A percentile compares a stretch with the other conserved stretches of the same genome.
phyloP scores from a whole-genome alignment of 2,113 vertebrate genomes.

The Eulemur macaco region DNA sequence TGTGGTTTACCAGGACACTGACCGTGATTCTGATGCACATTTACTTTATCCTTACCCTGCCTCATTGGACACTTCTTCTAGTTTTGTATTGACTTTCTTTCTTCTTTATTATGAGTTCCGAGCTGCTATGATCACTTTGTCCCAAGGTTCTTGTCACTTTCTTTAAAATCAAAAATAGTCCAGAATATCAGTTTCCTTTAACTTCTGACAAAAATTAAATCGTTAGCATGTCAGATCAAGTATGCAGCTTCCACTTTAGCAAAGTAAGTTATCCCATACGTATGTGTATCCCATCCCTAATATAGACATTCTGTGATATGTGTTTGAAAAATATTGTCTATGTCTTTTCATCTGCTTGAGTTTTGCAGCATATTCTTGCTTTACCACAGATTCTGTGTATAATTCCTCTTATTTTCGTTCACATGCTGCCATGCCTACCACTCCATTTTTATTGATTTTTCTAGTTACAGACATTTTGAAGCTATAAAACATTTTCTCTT shows the following conservation, averaged over 20 bases:
- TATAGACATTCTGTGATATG: not conserved
- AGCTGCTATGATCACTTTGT: not conserved
- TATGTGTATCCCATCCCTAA: not conserved
- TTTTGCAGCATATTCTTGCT: not conserved
- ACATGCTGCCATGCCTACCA: not conserved
- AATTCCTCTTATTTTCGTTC: not conserved
- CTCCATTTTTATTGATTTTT: slow-evolving; percentile 23
- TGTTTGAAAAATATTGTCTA: not conserved
- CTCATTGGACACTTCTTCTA: not conserved
- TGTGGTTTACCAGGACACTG: not conserved
- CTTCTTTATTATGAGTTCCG: not conserved
- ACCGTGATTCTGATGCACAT: not conserved
- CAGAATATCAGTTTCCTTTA: not conserved
- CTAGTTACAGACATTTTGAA: not conserved
- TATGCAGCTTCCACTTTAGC: not conserved
- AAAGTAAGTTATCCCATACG: not conserved
- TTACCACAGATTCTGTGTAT: not conserved
- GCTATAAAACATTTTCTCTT: not conserved
- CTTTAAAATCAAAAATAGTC: not conserved
- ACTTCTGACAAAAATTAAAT: not conserved
- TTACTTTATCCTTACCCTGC: not conserved
- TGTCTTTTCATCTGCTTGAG: not conserved
- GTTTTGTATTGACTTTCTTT: not conserved
- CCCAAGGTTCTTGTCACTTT: not conserved
- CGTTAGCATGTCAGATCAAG: not conserved